Conservation (phyloP, 2,113 vertebrate genomes). For the Bujurquina vittata region DNA sequence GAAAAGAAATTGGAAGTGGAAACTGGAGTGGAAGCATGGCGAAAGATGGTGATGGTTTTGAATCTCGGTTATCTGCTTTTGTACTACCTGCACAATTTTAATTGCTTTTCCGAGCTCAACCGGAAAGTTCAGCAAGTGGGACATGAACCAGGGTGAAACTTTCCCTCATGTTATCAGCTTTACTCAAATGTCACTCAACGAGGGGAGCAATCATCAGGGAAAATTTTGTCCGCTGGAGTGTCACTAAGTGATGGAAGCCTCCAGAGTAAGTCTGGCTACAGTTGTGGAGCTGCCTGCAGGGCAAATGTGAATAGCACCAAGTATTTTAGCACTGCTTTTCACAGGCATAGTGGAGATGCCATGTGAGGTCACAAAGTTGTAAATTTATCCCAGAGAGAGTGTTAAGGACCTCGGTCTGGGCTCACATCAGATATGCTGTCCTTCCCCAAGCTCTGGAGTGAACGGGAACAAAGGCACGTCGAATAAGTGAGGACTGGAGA, state of each 20-base stretch:
- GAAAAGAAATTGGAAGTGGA: background rate
- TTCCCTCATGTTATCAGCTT: constrained; percentile 32
- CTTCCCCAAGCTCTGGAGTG: constrained; percentile 6
- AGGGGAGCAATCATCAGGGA: constrained; percentile 51
- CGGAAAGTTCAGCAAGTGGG: background rate
- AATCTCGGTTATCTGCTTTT: background rate
- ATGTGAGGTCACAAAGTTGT: constrained; percentile 62
- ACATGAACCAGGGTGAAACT: constrained; percentile 26
- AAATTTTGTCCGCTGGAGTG: constrained; percentile 63
- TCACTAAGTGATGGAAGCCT: constrained; percentile 68
- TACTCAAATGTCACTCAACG: constrained; percentile 39
- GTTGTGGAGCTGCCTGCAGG: constrained; percentile 49
- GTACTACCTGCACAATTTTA: background rate
- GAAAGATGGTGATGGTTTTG: background rate
- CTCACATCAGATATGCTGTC: constrained; percentile 12
- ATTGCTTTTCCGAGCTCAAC: background rate
- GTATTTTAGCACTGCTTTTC: constrained; percentile 64
- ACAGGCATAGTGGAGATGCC: constrained; percentile 51
- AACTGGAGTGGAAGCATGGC: background rate
- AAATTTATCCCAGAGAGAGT: constrained; percentile 62
- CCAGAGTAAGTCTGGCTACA: constrained; percentile 33
- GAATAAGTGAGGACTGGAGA: constrained; percentile 22
- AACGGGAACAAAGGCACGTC: constrained; percentile 5
- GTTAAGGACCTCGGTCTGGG: constrained; percentile 29
- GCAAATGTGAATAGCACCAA: constrained; percentile 64